Evolutionary conservation across 2,113 vertebrate species (phyloP).

Genomic region (Dasyurus viverrinus): DNA sequence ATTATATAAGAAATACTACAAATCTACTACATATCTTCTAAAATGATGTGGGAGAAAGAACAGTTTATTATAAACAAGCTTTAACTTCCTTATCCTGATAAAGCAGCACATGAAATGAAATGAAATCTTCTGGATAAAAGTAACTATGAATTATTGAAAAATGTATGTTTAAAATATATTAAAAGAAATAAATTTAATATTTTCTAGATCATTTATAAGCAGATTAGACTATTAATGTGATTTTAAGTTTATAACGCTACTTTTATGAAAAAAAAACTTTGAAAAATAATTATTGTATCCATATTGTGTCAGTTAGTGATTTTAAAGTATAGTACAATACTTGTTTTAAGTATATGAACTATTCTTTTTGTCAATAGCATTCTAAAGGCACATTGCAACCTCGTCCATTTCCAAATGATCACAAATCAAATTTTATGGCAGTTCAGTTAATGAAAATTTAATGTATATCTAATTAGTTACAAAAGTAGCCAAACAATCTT

Average conservation of each 20-base stretch:
- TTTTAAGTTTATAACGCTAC: not conserved
- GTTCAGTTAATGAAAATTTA: not conserved
- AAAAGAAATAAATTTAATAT: not conserved
- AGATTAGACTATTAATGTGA: not conserved
- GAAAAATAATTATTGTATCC: not conserved
- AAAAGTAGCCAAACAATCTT: not conserved
- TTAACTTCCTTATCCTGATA: not conserved
- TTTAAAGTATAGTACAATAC: not conserved
- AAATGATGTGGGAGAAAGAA: not conserved
- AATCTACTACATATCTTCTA: not conserved
- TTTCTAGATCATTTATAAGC: not conserved
- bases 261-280: not conserved
- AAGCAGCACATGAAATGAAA: not conserved
- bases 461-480: not conserved
- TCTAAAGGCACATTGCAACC: not conserved
- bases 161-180: not conserved
- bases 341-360: not conserved
- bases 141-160: not conserved
- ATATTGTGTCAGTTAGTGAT: not conserved
- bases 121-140: not conserved
- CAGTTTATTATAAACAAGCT: not conserved
- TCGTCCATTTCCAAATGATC: not conserved
- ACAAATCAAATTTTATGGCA: not conserved
- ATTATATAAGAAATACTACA: not conserved
- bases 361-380: not conserved